Conservation (phyloP, 2,113 vertebrate species). For the Salvelinus sp. region DNA sequence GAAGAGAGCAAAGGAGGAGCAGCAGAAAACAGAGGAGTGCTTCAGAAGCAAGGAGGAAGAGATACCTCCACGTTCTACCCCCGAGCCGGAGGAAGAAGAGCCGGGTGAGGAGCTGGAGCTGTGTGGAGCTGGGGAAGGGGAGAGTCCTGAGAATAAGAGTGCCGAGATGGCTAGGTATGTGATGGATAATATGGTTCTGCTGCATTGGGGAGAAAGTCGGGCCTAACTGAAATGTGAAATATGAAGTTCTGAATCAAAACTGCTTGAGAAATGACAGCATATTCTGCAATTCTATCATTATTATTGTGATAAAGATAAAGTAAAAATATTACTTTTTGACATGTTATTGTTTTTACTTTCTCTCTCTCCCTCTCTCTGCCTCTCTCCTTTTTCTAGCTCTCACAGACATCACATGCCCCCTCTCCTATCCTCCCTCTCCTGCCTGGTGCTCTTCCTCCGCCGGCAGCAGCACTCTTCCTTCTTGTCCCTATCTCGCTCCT, state of each 20-base stretch:
- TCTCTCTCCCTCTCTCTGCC: constrained; percentile 10
- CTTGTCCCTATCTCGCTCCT: constrained; percentile 68
- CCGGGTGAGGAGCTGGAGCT: constrained; percentile 68
- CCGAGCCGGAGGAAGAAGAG: constrained; percentile 61
- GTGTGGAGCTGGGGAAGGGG: constrained; percentile 58
- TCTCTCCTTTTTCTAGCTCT: constrained; percentile 36
- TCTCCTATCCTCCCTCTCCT: constrained; percentile 75
- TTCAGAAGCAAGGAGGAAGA: constrained; percentile 63
- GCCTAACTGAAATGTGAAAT: background rate
- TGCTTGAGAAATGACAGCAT: background rate
- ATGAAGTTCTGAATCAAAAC: background rate
- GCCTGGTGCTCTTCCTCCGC: constrained; percentile 72
- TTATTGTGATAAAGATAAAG: too few species aligned
- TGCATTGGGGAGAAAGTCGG: background rate
- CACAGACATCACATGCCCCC: constrained; percentile 72
- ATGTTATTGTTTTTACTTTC: too few species aligned
- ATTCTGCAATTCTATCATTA: too few species aligned
- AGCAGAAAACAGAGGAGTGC: constrained; percentile 57
- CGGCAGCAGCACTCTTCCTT: constrained; percentile 75
- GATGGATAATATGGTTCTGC: background rate
- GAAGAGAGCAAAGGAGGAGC: constrained; percentile 67
- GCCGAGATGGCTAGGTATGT: constrained; percentile 63
- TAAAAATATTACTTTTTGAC: too few species aligned
- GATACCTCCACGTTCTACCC: constrained; percentile 66
- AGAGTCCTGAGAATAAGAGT: constrained; percentile 66